Conservation (phyloP, 2,888 invertebrate genomes). For the Glaucopsyche alexis region DNA sequence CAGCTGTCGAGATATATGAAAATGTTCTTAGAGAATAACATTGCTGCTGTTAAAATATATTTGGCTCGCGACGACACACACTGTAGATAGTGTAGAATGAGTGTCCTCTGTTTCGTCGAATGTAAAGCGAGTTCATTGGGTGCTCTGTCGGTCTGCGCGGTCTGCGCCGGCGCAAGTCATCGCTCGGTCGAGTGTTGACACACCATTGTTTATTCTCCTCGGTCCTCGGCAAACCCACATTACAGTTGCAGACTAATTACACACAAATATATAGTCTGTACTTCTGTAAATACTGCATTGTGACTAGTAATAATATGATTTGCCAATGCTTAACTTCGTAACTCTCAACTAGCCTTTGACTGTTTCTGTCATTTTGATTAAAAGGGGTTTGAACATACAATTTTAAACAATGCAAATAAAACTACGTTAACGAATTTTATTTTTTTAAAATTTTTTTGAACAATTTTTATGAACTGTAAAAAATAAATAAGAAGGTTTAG, state of each 20-base stretch:
- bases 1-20: too few species aligned
- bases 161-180: constrained; percentile 56
- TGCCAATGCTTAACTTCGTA: neutral
- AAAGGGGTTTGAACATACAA: too few species aligned
- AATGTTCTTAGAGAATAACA: too few species aligned
- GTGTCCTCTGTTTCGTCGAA: neutral
- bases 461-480: too few species aligned
- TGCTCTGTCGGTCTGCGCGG: constrained; percentile 32
- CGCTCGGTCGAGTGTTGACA: constrained; percentile 75
- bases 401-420: too few species aligned
- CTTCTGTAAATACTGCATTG: constrained; percentile 3
- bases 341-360: too few species aligned
- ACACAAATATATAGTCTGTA: constrained; percentile 51
- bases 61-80: too few species aligned
- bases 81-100: constrained; percentile 24
- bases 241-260: constrained; percentile 68
- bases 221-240: constrained; percentile 61
- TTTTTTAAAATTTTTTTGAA: too few species aligned
- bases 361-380: too few species aligned
- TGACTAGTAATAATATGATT: neutral
- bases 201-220: constrained; percentile 69
- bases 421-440: too few species aligned
- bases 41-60: too few species aligned
- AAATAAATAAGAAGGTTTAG: too few species aligned
- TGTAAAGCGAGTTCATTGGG: constrained; percentile 33